Evolutionary conservation across 2,888 invertebrate species (phyloP).

Genomic region (Athrips mouffetella): DNA sequence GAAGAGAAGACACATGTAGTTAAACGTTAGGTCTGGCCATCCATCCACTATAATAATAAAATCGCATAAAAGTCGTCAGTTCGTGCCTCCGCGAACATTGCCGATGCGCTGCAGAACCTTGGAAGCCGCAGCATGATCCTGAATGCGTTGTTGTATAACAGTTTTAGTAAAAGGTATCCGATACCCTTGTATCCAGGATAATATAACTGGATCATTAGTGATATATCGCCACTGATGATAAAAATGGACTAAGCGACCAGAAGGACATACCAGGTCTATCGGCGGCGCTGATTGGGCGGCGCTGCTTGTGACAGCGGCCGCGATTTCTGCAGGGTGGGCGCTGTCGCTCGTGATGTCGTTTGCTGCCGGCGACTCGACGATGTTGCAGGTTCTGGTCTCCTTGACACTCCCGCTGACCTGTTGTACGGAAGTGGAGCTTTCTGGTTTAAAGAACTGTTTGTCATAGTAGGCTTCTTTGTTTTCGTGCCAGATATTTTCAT

Average conservation of each 20-base stretch:
- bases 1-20: too few species aligned
- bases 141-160: too few species aligned
- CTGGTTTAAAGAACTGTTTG: neutral
- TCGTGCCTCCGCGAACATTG: too few species aligned
- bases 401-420: neutral
- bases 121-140: too few species aligned
- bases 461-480: neutral
- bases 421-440: neutral
- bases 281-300: neutral
- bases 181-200: slow-evolving; percentile 18
- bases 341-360: neutral
- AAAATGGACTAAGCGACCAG: neutral
- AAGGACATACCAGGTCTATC: neutral
- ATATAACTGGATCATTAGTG: slow-evolving; percentile 12
- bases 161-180: slow-evolving; percentile 15
- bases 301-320: neutral
- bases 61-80: too few species aligned
- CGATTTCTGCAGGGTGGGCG: neutral
- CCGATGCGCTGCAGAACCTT: too few species aligned
- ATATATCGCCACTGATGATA: slow-evolving; percentile 11
- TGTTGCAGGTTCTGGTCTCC: neutral
- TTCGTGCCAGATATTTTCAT: neutral
- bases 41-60: neutral
- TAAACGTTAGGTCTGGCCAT: slow-evolving; percentile 4
- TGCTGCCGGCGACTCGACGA: neutral